Percentiles rank a stretch among this genome's conserved stretches.
phyloP scores from a whole-genome alignment of 2,888 invertebrate genomes.

The Pinctada fucata region DNA sequence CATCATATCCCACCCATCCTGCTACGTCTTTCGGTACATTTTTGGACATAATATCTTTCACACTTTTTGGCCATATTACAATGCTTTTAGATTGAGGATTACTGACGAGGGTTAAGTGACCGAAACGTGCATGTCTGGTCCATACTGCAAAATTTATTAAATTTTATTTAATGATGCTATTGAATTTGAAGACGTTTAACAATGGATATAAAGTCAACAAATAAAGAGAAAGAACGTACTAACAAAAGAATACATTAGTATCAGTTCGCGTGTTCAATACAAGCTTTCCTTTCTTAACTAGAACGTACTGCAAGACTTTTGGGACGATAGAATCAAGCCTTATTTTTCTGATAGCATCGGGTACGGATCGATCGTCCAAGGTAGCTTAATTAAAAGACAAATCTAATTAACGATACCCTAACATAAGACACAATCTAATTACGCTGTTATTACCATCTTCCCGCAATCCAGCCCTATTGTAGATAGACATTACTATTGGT shows the following conservation, averaged over 20 bases:
- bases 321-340: neutral
- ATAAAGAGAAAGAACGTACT: no score
- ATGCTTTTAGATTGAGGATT: no score
- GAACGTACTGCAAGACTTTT: neutral
- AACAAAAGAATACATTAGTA: no score
- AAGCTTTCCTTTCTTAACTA: neutral
- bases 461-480: neutral
- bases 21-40: no score
- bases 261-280: neutral
- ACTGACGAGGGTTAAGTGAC: no score
- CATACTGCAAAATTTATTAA: neutral
- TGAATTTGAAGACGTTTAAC: no score
- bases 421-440: constrained; percentile 3
- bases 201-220: no score
- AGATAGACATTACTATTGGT: neutral
- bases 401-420: constrained; percentile 1
- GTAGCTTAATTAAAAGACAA: constrained; percentile 18
- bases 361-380: neutral
- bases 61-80: no score
- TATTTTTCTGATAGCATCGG: neutral
- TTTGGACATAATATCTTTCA: no score
- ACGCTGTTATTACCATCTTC: neutral
- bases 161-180: no score
- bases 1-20: no score
- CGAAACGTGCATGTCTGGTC: neutral